Conservation (phyloP, 2,113 vertebrate genomes). For the Platichthys stellatus region DNA sequence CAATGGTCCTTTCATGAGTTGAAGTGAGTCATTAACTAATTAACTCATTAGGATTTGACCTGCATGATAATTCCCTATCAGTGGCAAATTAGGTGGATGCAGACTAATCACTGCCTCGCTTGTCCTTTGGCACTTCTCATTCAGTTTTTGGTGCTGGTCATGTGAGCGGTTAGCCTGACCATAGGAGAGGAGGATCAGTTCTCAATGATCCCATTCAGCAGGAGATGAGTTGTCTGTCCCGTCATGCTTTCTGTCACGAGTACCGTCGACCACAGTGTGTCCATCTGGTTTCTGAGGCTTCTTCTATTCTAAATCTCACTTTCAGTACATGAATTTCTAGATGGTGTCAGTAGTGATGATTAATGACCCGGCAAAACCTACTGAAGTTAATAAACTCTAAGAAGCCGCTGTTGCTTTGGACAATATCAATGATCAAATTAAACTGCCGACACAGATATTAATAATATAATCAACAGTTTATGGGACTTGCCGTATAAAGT, state of each 20-base stretch:
- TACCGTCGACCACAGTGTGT: constrained; percentile 22
- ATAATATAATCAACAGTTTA: constrained; percentile 43
- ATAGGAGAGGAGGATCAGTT: constrained; percentile 30
- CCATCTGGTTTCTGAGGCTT: neutral
- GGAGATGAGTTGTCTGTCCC: constrained; percentile 20
- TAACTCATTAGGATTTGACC: neutral
- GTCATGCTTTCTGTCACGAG: constrained; percentile 49
- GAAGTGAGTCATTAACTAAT: neutral
- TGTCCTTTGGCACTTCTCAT: neutral
- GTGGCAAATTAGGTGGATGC: constrained; percentile 3
- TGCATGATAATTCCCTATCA: neutral
- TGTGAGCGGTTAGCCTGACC: constrained; percentile 26
- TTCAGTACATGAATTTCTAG: neutral
- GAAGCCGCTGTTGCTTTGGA: neutral
- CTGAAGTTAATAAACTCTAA: neutral
- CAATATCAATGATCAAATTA: constrained; percentile 7
- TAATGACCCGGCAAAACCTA: neutral
- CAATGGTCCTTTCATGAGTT: neutral
- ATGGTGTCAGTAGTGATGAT: neutral
- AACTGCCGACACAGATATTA: neutral
- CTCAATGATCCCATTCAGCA: constrained; percentile 54
- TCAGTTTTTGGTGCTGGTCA: constrained; percentile 18
- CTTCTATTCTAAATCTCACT: constrained; percentile 16
- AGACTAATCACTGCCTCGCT: neutral
- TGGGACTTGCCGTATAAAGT: constrained; percentile 12